phyloP scores from a whole-genome alignment of 2,888 invertebrate genomes.

The Craniophora ligustri region DNA sequence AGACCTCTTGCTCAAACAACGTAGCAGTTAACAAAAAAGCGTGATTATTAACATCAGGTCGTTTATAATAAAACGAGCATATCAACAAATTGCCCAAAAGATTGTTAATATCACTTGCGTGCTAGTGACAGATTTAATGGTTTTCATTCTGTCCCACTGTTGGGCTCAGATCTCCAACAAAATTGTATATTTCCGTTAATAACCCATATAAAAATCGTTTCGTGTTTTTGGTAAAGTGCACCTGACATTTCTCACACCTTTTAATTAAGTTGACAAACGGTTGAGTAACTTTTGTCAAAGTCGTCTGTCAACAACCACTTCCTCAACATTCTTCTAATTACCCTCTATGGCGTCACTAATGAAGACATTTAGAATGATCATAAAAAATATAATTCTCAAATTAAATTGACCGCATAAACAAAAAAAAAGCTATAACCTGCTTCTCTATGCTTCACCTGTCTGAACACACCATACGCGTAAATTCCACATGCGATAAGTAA shows the following conservation, averaged over 20 bases:
- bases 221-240: no score
- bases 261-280: neutral
- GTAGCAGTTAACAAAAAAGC: no score
- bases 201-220: no score
- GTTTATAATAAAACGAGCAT: no score
- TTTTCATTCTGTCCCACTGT: no score
- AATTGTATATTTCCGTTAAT: no score
- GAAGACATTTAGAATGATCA: constrained; percentile 26
- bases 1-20: no score
- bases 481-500: constrained; percentile 60
- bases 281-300: constrained; percentile 16
- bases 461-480: constrained; percentile 42
- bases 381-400: constrained; percentile 16
- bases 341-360: constrained; percentile 33
- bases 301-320: constrained; percentile 12
- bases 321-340: constrained; percentile 9
- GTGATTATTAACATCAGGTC: no score
- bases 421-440: constrained; percentile 13
- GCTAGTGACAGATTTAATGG: no score
- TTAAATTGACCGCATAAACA: constrained; percentile 4
- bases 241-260: neutral
- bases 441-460: constrained; percentile 19
- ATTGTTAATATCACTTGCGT: no score
- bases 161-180: no score
- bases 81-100: no score